Percentiles rank a stretch among this genome's conserved stretches.
These are phyloP conservation scores for Macrophya alboannulata DNA, from an alignment of 2,888 invertebrate genomes.

Conservation along the genomic window DNA sequence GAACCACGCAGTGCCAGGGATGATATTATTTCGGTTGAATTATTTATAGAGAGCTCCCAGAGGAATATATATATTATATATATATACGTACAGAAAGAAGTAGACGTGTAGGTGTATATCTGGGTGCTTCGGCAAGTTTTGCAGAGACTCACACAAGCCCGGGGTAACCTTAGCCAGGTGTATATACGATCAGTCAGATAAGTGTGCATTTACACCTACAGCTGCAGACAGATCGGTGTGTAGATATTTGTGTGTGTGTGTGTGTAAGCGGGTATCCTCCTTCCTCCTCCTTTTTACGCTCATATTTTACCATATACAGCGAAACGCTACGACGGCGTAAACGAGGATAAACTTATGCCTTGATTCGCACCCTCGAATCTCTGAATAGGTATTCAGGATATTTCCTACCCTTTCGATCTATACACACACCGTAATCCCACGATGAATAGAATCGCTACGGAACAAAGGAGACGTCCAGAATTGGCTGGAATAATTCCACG, in stretches of 20 bases:
- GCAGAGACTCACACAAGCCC: not conserved
- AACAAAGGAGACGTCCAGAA: not conserved
- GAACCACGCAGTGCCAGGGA: conserved; percentile 59
- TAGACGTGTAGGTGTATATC: not conserved
- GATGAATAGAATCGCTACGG: not conserved
- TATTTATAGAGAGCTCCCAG: conserved; percentile 75
- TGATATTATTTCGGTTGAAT: conserved; percentile 77
- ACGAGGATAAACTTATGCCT: conserved; percentile 32
- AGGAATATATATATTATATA: conserved; percentile 54
- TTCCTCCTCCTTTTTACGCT: conserved; percentile 6
- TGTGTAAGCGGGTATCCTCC: conserved; percentile 3
- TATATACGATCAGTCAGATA: not conserved
- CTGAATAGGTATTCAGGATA: not conserved
- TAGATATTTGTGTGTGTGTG: not conserved
- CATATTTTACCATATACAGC: conserved; percentile 39
- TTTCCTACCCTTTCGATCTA: conserved; percentile 19
- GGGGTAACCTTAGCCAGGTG: conserved; percentile 29
- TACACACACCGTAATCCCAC: not conserved
- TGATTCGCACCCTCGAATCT: conserved; percentile 16
- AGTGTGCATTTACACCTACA: not conserved
- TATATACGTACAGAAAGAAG: not conserved
- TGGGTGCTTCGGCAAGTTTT: conserved; percentile 26
- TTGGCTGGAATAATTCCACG: not conserved
- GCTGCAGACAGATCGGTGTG: not conserved
- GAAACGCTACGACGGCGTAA: conserved; percentile 27